Conservation (phyloP, 2,113 vertebrate genomes). For the Okapia johnstoni region DNA sequence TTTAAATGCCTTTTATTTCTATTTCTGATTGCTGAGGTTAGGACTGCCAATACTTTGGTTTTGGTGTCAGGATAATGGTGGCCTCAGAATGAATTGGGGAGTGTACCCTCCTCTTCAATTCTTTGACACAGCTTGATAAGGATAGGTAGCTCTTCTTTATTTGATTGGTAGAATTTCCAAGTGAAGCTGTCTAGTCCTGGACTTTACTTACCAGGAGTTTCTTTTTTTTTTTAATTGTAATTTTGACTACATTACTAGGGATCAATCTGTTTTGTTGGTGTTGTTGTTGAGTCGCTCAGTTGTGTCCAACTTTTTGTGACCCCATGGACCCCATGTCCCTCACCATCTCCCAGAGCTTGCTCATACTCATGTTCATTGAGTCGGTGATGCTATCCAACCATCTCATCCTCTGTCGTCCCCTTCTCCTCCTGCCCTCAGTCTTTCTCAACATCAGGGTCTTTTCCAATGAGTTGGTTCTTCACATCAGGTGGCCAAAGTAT, state of each 20-base stretch:
- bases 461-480: background rate
- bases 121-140: background rate
- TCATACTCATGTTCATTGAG: background rate
- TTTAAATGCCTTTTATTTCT: background rate
- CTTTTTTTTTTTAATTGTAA: background rate
- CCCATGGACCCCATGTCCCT: background rate
- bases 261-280: background rate
- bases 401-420: rapidly evolving
- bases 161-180: background rate
- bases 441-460: background rate
- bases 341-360: background rate
- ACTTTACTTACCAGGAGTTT: background rate
- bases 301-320: background rate
- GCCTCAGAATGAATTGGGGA: background rate
- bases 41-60: background rate
- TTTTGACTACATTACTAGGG: background rate
- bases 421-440: background rate
- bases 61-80: background rate
- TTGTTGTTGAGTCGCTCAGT: rapidly evolving
- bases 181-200: background rate
- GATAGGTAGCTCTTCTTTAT: background rate
- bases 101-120: background rate
- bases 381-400: background rate
- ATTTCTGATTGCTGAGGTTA: background rate
- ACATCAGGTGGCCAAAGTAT: background rate